Base-by-base conservation (phyloP, 1,140 invertebrate genomes). In the Acromyrmex echinatior region DNA sequence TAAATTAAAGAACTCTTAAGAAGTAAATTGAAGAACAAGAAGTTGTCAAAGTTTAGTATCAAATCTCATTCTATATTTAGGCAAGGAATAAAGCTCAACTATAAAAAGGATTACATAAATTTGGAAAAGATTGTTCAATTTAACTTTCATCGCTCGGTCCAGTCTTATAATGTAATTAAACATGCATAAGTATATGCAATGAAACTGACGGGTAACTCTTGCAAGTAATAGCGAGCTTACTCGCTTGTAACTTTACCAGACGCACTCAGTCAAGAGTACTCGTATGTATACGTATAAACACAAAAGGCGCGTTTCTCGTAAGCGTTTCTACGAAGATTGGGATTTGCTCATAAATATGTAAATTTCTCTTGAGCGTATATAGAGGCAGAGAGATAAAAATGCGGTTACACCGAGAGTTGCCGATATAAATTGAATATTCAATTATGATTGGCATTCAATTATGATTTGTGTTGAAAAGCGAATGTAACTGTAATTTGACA, bases 341-440 rank as follows among this genome's bases (percentile, higher is more conserved):
- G 80, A 82, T 82, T 74, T 74, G 53, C 56, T 82, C 53, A 74
- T 82, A 82, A 82, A 82, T 82, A 82, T 82, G 68, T 82, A 82
- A 74, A 82, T 82, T 74, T 74, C 16, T 16, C 16, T 16, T 16
- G 9, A 16, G 21, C 16, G 5, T 21, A 28, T 31, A 45, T 16
- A 45, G 14, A 39, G 1, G 12, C 28, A 18, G 49, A 14, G 2
- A 4, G 18, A 16, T 28, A 82, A 82, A 82, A 73, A 82, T 81
- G 35, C 21, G 68, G 10, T 31, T 25, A 71, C 65, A 31, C 18
- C 3, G 51, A 58, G 21, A 2, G 16, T 21, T 39, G 31, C 49
- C 35, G 25, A 74, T 74, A 82, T 10, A 39, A 73, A 82, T 51
- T 74, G 10, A 31, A 60, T 82, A 74, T 74, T 62, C 35, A 82